A percentile compares a stretch with the other conserved stretches of the same genome.
Evolutionary conservation across 1,140 invertebrate species (phyloP).

Genomic region (Procambarus virginalis): DNA sequence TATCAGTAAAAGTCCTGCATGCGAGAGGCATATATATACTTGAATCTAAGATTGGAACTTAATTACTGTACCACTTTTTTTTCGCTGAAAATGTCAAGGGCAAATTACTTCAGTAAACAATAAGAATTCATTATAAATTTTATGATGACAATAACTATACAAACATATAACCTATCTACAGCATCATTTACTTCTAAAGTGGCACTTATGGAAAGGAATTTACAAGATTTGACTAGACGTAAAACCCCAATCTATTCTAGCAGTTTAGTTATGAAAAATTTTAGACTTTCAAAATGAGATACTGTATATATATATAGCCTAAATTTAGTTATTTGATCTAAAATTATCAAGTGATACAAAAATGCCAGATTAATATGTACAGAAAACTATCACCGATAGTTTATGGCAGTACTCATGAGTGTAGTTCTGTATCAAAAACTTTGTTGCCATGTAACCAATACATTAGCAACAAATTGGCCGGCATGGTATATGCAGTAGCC

Average conservation of each 20-base stretch:
- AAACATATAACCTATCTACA: too few relatives aligned
- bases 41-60: too few relatives aligned
- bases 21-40: too few relatives aligned
- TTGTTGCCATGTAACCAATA: background rate
- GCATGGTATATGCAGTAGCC: slow-evolving; percentile 5
- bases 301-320: background rate
- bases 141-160: too few relatives aligned
- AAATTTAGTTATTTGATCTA: slow-evolving; percentile 5
- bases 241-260: background rate
- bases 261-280: background rate
- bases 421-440: background rate
- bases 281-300: background rate
- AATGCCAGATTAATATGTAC: slow-evolving; percentile 37
- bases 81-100: too few relatives aligned
- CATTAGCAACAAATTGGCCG: background rate
- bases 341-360: slow-evolving; percentile 36
- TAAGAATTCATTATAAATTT: too few relatives aligned
- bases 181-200: too few relatives aligned
- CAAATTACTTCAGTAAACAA: too few relatives aligned
- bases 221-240: slow-evolving; percentile 51
- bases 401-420: slow-evolving; percentile 9
- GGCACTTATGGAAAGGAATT: slow-evolving; percentile 1
- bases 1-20: too few relatives aligned
- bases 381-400: slow-evolving; percentile 26
- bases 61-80: too few relatives aligned